Base-by-base conservation (phyloP, 2,888 invertebrate species). In the Apomyelois bistriatella region DNA sequence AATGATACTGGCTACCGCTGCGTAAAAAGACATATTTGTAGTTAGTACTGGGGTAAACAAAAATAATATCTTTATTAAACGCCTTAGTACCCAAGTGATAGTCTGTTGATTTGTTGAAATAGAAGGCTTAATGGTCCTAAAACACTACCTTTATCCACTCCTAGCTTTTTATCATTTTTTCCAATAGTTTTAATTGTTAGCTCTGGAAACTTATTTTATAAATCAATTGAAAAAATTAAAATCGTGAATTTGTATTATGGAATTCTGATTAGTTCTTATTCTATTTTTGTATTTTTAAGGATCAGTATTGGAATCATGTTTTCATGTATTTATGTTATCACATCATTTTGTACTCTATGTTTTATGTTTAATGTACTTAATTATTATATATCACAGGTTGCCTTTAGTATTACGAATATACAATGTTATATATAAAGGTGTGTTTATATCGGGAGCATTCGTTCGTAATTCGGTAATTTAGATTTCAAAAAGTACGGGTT, bases 321-420 rank as follows among this genome's bases (percentile, higher is more conserved):
- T 46, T 48, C 48, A 48, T 38, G 28, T 48, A 48, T 48, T 48
- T 48, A 48, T 48, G 48, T 48, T 48, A 48, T 48, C 48, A 48
- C 48, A 48, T 22, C 37, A 37, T 48, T 38, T 37, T 49, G 16
- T 50, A 41, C 38, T 15, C n/a, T n/a, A n/a, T n/a, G n/a, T n/a
- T n/a, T 38, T 38, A 40, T 41, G 28, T 50, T 50, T 43, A 52
- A 52, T 52, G 52, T 52, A 52, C 52, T 52, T 52, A 52, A 52
- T 43, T 52, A 15, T 51, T 51, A 42, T 51, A 36, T 52, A 52
- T 52, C 43, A 52, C 43, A 32, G 43, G 43, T 37, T 43, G 52
- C 52, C 52, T 52, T 42, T 52, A 52, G 42, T 52, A 43, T 52
- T 51, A 51, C 12, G 22, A 22, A 22, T 22, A 22, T 22, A 22